Percentiles rank a stretch among this genome's conserved stretches.
Conservation (phyloP, 2,888 invertebrate genomes). For the Lobophora halterata region DNA sequence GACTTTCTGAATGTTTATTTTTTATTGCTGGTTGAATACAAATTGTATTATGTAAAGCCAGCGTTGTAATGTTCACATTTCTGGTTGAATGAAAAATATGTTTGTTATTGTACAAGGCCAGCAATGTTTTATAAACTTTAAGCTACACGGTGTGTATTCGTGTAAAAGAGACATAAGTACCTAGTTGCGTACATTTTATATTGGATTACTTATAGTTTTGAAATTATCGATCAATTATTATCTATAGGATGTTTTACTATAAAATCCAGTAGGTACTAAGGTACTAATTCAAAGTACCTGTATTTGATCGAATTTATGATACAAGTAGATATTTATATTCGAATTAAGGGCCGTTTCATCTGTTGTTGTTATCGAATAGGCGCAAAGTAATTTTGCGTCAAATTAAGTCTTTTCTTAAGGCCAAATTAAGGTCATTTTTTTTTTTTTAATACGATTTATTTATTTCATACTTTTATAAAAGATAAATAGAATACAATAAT, state of each 20-base stretch:
- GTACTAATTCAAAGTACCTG: slow-evolving; percentile 38
- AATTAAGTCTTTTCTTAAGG: no score
- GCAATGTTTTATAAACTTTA: no score
- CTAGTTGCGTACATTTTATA: no score
- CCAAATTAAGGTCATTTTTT: no score
- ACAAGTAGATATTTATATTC: slow-evolving; percentile 21
- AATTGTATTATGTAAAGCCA: slow-evolving; percentile 1
- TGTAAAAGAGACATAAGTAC: no score
- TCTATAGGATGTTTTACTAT: slow-evolving; percentile 18
- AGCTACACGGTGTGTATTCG: no score
- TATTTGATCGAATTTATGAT: slow-evolving; percentile 47
- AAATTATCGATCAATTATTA: slow-evolving; percentile 22
- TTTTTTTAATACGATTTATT: no score
- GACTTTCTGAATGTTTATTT: slow-evolving; percentile 21
- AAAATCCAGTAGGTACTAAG: slow-evolving; percentile 19
- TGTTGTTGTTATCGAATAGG: neutral
- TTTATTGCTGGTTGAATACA: slow-evolving; percentile 8
- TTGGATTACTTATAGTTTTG: neutral
- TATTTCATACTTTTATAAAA: no score
- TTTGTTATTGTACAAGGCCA: slow-evolving; percentile 7
- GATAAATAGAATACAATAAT: no score
- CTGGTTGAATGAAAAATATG: slow-evolving; percentile 20
- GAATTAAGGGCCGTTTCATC: slow-evolving; percentile 6
- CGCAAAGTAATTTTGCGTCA: no score
- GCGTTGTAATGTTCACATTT: slow-evolving; percentile 12